These are phyloP conservation scores for Liparis tanakae DNA, from an alignment of 2,797 vertebrate genomes.

Conservation along the genomic window DNA sequence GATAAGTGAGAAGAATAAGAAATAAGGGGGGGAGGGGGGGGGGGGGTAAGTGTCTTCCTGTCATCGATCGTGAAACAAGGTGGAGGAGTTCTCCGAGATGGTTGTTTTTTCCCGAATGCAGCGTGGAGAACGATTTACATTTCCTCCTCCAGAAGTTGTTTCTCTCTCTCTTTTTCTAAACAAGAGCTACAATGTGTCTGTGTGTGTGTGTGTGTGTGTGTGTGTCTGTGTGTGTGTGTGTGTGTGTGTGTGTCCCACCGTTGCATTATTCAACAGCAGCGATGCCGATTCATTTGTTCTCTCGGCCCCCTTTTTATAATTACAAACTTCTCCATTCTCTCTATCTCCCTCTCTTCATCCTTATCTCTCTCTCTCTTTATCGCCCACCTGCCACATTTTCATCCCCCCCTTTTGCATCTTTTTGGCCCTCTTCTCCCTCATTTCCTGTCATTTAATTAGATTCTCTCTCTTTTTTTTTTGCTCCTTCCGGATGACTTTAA, in stretches of 20 bases:
- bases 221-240: slow-evolving; percentile 38
- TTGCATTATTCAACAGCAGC: slow-evolving; percentile 70
- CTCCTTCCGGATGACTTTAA: slow-evolving; percentile 18
- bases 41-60: neutral
- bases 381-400: slow-evolving; percentile 35
- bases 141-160: slow-evolving; percentile 43
- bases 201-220: slow-evolving; percentile 46
- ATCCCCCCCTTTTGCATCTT: slow-evolving; percentile 13
- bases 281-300: slow-evolving; percentile 74
- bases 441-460: slow-evolving; percentile 41
- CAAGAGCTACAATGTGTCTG: too few relatives aligned
- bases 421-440: slow-evolving; percentile 13
- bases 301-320: slow-evolving; percentile 60
- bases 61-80: slow-evolving; percentile 32
- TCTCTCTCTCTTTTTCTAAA: slow-evolving; percentile 46
- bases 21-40: neutral
- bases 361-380: slow-evolving; percentile 43
- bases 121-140: slow-evolving; percentile 54
- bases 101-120: slow-evolving; percentile 7
- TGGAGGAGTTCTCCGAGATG: slow-evolving; percentile 35
- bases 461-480: slow-evolving; percentile 21
- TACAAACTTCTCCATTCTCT: slow-evolving; percentile 63
- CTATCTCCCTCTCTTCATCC: slow-evolving; percentile 39
- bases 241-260: slow-evolving; percentile 28
- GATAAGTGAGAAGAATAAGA: slow-evolving; percentile 18